Conservation (phyloP, 2,888 invertebrate species). For the Leucoma salicis region DNA sequence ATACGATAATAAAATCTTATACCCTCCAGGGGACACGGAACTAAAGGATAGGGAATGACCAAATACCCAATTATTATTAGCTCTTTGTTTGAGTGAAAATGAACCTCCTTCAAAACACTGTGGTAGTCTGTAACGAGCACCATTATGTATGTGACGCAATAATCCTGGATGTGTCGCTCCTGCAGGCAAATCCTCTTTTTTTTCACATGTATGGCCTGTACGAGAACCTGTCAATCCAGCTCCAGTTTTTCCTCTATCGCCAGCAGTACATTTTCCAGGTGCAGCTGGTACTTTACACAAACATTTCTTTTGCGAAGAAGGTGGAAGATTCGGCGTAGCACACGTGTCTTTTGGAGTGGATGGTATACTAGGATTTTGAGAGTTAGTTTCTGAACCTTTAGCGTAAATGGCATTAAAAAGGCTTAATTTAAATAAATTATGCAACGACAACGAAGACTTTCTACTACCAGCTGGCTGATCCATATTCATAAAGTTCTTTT, state of each 20-base stretch:
- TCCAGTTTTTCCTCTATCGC: conserved; percentile 70
- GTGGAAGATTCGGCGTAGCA: neutral
- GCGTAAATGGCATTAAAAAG: conserved; percentile 62
- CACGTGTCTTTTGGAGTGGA: conserved; percentile 10
- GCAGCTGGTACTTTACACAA: conserved; percentile 35
- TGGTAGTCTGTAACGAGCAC: conserved; percentile 64
- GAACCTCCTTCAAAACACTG: conserved; percentile 76
- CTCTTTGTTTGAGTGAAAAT: conserved; percentile 63
- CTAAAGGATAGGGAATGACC: conserved; percentile 72
- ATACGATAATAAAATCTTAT: conserved; percentile 66
- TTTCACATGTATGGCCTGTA: conserved; percentile 41
- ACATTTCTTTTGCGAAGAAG: neutral
- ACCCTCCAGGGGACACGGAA: conserved; percentile 75
- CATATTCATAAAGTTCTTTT: conserved; percentile 13
- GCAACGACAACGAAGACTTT: conserved; percentile 40
- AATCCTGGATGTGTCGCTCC: conserved; percentile 66
- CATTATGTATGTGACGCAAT: conserved; percentile 68
- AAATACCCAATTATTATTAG: conserved; percentile 60
- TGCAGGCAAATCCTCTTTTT: conserved; percentile 48
- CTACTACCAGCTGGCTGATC: conserved; percentile 14
- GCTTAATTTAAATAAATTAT: conserved; percentile 53
- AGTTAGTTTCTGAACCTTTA: conserved; percentile 41
- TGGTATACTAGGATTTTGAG: conserved; percentile 26
- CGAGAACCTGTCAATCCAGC: conserved; percentile 72
- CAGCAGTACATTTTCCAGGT: conserved; percentile 38